These are phyloP conservation scores for Cremastinae sp. DNA, from an alignment of 2,888 invertebrate genomes.

Conservation along the genomic window DNA sequence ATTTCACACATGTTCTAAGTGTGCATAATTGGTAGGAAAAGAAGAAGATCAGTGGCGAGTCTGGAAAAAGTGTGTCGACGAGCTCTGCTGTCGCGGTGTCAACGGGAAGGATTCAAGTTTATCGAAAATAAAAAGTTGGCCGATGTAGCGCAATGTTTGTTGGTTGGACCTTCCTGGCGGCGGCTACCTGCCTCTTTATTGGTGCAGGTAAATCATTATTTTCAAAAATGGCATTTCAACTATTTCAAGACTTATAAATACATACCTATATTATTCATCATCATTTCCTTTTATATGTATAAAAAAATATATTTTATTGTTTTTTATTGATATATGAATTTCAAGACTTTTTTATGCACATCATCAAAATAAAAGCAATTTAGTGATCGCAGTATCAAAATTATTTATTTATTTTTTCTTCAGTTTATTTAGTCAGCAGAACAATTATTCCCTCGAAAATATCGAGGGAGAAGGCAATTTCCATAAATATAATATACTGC, in stretches of 20 bases:
- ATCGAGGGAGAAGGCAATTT: background rate
- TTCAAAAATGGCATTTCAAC: background rate
- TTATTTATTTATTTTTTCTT: background rate
- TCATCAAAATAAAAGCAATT: too few relatives aligned
- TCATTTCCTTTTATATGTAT: too few relatives aligned
- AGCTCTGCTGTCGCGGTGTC: constrained; percentile 44
- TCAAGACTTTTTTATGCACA: too few relatives aligned
- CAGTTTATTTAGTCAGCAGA: background rate
- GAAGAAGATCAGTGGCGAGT: constrained; percentile 44
- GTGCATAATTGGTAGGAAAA: constrained; percentile 17
- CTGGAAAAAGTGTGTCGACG: constrained; percentile 55
- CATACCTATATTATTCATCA: background rate
- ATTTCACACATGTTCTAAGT: constrained; percentile 5
- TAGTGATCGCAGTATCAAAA: background rate
- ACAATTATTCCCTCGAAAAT: constrained; percentile 1
- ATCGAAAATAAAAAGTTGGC: constrained; percentile 58
- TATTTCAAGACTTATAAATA: background rate
- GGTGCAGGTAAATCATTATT: constrained; percentile 66
- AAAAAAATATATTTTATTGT: background rate
- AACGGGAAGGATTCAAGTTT: constrained; percentile 49
- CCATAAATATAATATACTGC: constrained; percentile 15
- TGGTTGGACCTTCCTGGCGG: constrained; percentile 66
- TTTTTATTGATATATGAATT: background rate
- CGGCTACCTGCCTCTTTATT: constrained; percentile 67
- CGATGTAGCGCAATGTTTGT: constrained; percentile 73